Conservation (phyloP, 2,888 invertebrate genomes). For the Drosophila seclusa region DNA sequence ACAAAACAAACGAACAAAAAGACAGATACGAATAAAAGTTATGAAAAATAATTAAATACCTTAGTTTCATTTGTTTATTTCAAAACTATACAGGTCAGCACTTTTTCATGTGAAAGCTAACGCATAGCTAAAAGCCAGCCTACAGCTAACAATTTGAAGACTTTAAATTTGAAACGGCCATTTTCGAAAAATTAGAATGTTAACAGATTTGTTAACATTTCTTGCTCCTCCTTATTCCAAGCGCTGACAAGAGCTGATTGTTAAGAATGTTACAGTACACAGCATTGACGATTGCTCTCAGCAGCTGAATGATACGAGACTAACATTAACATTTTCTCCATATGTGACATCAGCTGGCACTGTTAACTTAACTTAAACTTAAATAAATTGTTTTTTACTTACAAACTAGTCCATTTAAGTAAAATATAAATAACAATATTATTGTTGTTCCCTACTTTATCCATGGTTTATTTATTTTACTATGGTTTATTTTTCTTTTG, state of each 20-base stretch:
- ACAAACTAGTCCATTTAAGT: neutral
- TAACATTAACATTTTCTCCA: neutral
- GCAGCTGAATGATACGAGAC: neutral
- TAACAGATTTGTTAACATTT: neutral
- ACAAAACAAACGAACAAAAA: constrained; percentile 43
- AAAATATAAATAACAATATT: neutral
- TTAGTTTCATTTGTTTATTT: neutral
- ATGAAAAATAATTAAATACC: constrained; percentile 23
- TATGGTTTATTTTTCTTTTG: neutral
- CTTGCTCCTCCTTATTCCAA: fast-evolving
- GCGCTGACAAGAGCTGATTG: neutral
- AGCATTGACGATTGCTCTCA: neutral
- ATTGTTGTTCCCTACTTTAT: neutral
- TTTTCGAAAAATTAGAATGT: neutral
- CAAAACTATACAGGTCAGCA: neutral
- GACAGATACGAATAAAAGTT: constrained; percentile 58
- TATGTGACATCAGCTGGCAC: neutral
- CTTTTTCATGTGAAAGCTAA: neutral
- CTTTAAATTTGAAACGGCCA: neutral
- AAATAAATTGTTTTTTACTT: neutral
- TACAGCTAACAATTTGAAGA: neutral
- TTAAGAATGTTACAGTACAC: neutral
- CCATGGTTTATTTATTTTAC: neutral
- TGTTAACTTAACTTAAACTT: neutral
- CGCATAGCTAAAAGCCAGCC: neutral